These are phyloP conservation scores for Drosophila crucigera DNA, from an alignment of 2,888 invertebrate species.

Conservation along the genomic window DNA sequence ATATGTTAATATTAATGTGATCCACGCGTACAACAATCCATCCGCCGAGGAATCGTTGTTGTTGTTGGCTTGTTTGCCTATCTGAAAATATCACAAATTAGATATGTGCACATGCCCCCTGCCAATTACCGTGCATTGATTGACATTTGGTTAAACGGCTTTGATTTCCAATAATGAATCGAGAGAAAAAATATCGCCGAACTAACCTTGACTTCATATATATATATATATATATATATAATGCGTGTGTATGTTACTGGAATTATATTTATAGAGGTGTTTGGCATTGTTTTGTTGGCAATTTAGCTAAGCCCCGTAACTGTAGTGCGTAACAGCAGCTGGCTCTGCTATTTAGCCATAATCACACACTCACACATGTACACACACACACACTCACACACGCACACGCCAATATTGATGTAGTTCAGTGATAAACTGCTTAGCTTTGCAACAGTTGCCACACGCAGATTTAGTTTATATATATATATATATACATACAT, in stretches of 20 bases:
- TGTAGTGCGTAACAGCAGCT: conserved; percentile 27
- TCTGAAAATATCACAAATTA: conserved; percentile 14
- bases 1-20: neutral
- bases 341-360: conserved; percentile 35
- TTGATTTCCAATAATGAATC: conserved; percentile 38
- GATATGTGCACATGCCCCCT: neutral
- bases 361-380: conserved; percentile 11
- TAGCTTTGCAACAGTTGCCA: conserved; percentile 34
- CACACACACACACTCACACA: conserved; percentile 3
- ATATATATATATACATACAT: too few species aligned
- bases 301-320: conserved; percentile 15
- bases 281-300: conserved; percentile 49
- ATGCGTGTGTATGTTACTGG: conserved; percentile 3
- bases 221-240: neutral
- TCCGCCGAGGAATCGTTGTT: neutral
- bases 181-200: conserved; percentile 36
- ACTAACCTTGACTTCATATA: conserved; percentile 51
- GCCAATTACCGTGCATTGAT: conserved; percentile 15
- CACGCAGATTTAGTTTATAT: conserved; percentile 20
- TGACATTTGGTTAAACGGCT: conserved; percentile 31
- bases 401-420: conserved; percentile 36
- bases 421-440: conserved; percentile 69
- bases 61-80: neutral
- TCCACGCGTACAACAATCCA: neutral
- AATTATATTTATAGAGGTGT: conserved; percentile 57